A percentile compares a stretch with the other conserved stretches of the same genome.
Evolutionary conservation across 2,797 vertebrate genomes (phyloP).

Genomic region (Botia kubotai): DNA sequence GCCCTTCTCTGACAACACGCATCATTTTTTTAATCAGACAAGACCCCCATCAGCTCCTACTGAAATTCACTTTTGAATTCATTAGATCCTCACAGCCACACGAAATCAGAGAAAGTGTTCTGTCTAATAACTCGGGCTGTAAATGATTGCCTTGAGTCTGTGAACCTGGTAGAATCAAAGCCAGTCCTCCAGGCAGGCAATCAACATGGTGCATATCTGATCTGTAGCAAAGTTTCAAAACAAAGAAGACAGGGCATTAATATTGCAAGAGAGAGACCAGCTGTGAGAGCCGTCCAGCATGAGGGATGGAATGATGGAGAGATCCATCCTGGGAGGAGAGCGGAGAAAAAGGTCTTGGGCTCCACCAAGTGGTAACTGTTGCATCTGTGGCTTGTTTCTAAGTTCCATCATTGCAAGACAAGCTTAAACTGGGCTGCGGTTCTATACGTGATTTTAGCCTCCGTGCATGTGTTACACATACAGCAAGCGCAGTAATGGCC

Average conservation of each 20-base stretch:
- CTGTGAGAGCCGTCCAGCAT: conserved; percentile 59
- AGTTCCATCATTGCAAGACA: background rate
- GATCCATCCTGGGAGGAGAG: conserved; percentile 30
- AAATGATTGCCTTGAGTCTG: conserved; percentile 55
- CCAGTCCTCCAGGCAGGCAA: conserved; percentile 56
- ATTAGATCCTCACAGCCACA: conserved; percentile 49
- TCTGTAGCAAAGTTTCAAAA: conserved; percentile 67
- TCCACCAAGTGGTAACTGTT: conserved; percentile 64
- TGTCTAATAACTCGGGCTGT: conserved; percentile 50
- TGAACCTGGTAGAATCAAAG: conserved; percentile 61
- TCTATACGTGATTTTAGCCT: background rate
- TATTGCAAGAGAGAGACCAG: conserved; percentile 64
- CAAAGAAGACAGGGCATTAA: conserved; percentile 67
- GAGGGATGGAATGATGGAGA: conserved; percentile 58
- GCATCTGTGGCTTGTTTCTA: conserved; percentile 8
- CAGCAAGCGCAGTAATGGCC: conserved; percentile 12
- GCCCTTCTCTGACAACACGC: conserved; percentile 32
- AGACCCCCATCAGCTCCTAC: conserved; percentile 29
- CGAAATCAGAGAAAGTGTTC: conserved; percentile 52
- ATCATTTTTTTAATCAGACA: conserved; percentile 41
- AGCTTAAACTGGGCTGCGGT: background rate
- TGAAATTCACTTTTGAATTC: conserved; percentile 34
- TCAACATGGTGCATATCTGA: conserved; percentile 64
- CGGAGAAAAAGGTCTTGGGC: conserved; percentile 62
- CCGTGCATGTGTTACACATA: background rate